Evolutionary conservation across 37 sponge, comb jelly and placozoan genomes (phyloP).

Genomic region (Halisarca cf. caerulea): DNA sequence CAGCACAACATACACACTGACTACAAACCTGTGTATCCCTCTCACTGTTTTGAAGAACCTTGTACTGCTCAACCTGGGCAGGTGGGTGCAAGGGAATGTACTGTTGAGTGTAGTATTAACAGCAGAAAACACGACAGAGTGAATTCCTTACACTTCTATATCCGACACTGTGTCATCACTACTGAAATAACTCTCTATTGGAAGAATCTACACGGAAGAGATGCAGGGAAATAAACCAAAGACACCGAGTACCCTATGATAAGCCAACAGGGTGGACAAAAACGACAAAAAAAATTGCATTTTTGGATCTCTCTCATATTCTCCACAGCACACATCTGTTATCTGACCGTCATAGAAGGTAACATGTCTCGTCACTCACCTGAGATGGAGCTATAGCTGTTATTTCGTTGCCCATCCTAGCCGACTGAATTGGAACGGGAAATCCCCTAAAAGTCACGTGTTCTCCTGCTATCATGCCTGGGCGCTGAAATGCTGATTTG

Average conservation of each 20-base stretch:
- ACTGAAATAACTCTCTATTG: slow-evolving; percentile 86
- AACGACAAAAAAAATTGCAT: no score
- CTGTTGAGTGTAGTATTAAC: background rate
- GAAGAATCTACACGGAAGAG: slow-evolving; percentile 60
- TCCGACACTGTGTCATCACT: background rate
- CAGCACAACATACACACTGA: no score
- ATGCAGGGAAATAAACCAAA: slow-evolving; percentile 1
- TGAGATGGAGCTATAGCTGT: slow-evolving; percentile 83
- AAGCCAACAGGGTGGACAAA: no score
- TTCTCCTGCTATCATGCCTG: no score
- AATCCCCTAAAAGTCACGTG: background rate
- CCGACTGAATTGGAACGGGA: background rate
- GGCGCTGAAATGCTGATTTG: no score
- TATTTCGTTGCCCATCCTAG: slow-evolving; percentile 83
- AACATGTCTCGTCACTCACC: no score
- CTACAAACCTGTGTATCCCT: slow-evolving; percentile 75
- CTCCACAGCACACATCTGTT: no score
- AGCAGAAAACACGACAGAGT: background rate
- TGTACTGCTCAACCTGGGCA: slow-evolving; percentile 89
- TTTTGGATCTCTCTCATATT: no score
- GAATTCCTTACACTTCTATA: background rate
- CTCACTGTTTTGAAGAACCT: slow-evolving; percentile 94
- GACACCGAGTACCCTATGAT: background rate
- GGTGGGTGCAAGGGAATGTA: background rate
- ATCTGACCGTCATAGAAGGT: no score